A percentile compares a stretch with the other conserved stretches of the same genome.
Conservation (phyloP, 2,888 invertebrate genomes). For the Bombylius major region DNA sequence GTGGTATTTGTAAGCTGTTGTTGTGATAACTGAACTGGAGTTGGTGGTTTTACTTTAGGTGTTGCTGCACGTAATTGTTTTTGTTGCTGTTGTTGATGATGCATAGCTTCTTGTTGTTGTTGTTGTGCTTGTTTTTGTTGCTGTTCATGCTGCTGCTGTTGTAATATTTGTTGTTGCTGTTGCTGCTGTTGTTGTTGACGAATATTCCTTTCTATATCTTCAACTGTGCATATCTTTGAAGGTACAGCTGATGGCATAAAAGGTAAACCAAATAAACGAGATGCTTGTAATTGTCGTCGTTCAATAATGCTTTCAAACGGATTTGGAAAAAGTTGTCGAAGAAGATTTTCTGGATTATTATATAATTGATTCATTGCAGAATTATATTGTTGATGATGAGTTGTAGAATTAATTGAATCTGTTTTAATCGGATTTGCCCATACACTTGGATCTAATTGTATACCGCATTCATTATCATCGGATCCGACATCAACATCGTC, state of each 20-base stretch:
- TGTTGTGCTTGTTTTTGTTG: conserved; percentile 10
- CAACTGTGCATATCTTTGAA: conserved; percentile 32
- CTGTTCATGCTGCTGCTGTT: conserved; percentile 18
- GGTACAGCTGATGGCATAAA: conserved; percentile 14
- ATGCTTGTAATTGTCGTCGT: conserved; percentile 10
- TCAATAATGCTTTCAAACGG: conserved; percentile 14
- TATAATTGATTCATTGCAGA: conserved; percentile 11
- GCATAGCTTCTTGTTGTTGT: conserved; percentile 16
- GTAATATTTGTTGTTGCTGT: conserved; percentile 20
- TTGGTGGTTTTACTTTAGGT: not conserved
- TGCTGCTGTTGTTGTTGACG: conserved; percentile 30
- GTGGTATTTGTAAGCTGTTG: conserved; percentile 14
- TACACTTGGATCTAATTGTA: conserved; percentile 37
- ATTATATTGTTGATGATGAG: not conserved
- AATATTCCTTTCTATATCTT: conserved; percentile 35
- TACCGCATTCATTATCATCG: conserved; percentile 27
- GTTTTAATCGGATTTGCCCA: conserved; percentile 37
- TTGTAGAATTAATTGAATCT: conserved; percentile 16
- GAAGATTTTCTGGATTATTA: conserved; percentile 22
- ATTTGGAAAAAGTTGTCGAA: conserved; percentile 26
- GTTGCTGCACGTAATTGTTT: not conserved
- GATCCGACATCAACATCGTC: conserved; percentile 33
- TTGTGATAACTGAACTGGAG: conserved; percentile 9
- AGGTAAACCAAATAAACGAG: conserved; percentile 20
- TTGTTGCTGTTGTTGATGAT: conserved; percentile 13